These are phyloP conservation scores for chimpanzee (Pan troglodytes) DNA, from an alignment of 2,113 vertebrate genomes.

Conservation along the genomic window DNA sequence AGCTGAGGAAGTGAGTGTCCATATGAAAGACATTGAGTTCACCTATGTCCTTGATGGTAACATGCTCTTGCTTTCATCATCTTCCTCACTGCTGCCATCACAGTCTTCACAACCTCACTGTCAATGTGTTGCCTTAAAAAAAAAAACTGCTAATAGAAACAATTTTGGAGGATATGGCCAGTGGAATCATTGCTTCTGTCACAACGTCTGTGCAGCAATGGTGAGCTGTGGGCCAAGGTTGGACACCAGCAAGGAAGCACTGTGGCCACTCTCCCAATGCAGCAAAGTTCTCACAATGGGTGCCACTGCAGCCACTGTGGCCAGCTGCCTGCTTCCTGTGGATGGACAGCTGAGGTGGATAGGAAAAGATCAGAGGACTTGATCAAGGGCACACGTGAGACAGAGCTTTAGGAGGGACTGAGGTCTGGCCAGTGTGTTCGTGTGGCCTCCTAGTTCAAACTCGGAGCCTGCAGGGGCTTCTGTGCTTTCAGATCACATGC, in stretches of 20 bases:
- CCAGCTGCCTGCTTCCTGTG: neutral
- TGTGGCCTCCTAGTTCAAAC: neutral
- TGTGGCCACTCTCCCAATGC: neutral
- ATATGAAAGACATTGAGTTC: neutral
- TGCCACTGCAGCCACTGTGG: too few relatives aligned
- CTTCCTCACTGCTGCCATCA: neutral
- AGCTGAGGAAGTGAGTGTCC: neutral
- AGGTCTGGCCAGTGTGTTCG: neutral
- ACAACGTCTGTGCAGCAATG: neutral
- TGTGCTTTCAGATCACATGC: neutral
- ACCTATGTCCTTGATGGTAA: neutral
- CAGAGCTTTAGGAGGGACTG: neutral
- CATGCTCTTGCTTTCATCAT: neutral
- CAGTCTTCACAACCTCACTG: neutral
- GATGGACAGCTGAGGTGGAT: neutral
- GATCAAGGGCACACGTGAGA: neutral
- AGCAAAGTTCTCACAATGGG: neutral
- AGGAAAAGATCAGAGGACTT: neutral
- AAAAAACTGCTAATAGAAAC: neutral
- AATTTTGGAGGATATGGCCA: neutral
- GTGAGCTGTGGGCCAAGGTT: neutral
- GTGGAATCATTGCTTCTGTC: neutral
- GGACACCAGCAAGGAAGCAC: neutral
- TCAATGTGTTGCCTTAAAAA: neutral
- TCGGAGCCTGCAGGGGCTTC: neutral